Evolutionary conservation across 1,140 invertebrate species (phyloP), one percentile per base, ranked within the genome.

Genomic region (Varroa destructor): DNA sequence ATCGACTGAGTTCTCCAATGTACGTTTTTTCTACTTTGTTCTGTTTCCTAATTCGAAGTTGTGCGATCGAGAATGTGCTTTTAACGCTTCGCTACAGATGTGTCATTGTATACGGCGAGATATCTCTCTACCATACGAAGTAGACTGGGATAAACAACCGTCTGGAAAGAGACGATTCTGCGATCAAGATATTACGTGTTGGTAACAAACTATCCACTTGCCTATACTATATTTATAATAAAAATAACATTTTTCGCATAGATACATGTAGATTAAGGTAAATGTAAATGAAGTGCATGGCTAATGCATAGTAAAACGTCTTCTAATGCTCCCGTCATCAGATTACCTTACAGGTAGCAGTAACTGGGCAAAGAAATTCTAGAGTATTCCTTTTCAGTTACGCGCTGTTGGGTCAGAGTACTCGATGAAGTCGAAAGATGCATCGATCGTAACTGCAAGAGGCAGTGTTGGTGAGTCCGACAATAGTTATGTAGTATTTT

Each of bases 381-480:
- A 12, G 40, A 67, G 40, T 37, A 14, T 3, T 40, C 40, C 61
- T 67, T 40, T 12, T 67, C 36, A 67, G 61, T 67, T 2, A 67
- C 61, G 12, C 61, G 61, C 8, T 67, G 61, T 37, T 67, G 61
- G 61, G 61, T 67, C 40, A 1, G 61, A 43, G 61, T 67, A 36
- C 61, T 67, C 40, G 61, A 67, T 46, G 61, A 67, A 37, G 61
- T 40, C 36, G 61, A 67, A 12, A 67, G 46, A 67, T 67, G 61
- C 61, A 67, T 67, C 12, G 14, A 67, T 1, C 40, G 46, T 43
- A 12, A 67, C 61, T 67, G 61, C 61, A 67, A 67, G 37, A 67
- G 8, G 37, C 61, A 67, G 46, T 67, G 61, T 37, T 67, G 61
- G 61, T 67, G 61, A 67, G 61, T 43, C 25, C 25, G 25, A 25